A percentile compares a stretch with the other conserved stretches of the same genome.
Conservation (phyloP, 2,888 invertebrate species). For the Epistrophe eligans region DNA sequence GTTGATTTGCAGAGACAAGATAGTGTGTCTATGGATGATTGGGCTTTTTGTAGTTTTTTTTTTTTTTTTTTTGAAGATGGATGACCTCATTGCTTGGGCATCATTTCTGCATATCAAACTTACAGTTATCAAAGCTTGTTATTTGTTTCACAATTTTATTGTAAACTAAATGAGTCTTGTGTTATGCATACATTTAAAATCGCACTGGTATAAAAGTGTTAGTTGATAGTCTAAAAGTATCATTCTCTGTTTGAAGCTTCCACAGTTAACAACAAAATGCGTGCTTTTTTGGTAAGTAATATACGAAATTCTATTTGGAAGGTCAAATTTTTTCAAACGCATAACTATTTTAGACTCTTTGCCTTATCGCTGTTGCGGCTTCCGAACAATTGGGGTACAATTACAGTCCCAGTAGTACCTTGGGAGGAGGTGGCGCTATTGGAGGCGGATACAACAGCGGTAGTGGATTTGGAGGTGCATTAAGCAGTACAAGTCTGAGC, state of each 20-base stretch:
- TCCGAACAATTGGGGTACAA: constrained; percentile 25
- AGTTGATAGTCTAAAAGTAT: neutral
- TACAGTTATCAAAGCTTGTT: constrained; percentile 30
- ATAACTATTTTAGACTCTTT: constrained; percentile 27
- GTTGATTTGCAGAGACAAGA: constrained; percentile 20
- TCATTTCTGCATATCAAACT: constrained; percentile 25
- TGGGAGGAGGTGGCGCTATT: constrained; percentile 12
- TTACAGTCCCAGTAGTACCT: constrained; percentile 2
- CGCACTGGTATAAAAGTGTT: constrained; percentile 18
- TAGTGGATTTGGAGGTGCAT: neutral
- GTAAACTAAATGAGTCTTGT: constrained; percentile 3
- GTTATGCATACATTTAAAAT: neutral
- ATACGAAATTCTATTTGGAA: neutral
- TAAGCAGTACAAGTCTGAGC: neutral
- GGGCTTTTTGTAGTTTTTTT: neutral
- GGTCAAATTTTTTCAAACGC: neutral
- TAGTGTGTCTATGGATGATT: constrained; percentile 7
- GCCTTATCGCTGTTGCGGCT: constrained; percentile 9
- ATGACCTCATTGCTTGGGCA: constrained; percentile 15
- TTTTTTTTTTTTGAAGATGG: too few species aligned
- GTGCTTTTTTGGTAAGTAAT: constrained; percentile 27
- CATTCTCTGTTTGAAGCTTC: constrained; percentile 27
- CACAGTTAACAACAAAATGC: constrained; percentile 22
- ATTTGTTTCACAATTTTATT: constrained; percentile 24
- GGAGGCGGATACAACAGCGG: constrained; percentile 5